Evolutionary conservation across 2,797 vertebrate genomes (phyloP), one percentile per base, ranked within the genome.

Genomic region (Gorsachius magnificus): DNA sequence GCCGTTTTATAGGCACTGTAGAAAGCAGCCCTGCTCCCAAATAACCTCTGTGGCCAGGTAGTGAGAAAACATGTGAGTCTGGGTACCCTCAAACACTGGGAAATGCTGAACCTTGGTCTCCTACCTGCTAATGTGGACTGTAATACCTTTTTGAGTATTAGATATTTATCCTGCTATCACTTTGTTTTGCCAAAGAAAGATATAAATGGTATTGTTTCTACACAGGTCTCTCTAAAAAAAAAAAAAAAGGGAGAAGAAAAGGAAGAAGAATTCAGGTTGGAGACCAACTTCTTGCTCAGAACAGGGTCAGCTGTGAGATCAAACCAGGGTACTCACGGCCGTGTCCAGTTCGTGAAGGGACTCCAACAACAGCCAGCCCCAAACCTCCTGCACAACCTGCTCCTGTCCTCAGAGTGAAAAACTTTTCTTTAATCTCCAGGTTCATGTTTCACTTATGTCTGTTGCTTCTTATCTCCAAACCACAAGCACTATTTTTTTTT

Each of bases 1-100:
- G 18, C 25, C 35, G 17, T 41, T 66, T 74, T 64, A 61, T 7
- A 57, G 26, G 14, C 36, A 36, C 24, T 22, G 31, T 43, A 36
- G 68, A 75, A 83, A 79, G 41, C 4, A 13, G 1, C n/a, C 24
- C 7, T 43, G 8, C 31, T 71, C 35, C 24, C 29, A 38, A 16
- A 43, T 13, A 64, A 22, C 19, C 20, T n/a, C 6, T 1, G 1
- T 46, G 22, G 6, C 2, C 6, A 20, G 31, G 6, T 58, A 9
- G 18, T 57, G 56, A 87, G 36, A 46, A 9, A 24, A 2, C 26
- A 17, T 14, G 11, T 46, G 60, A 26, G 16, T 38, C 3, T 63
- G 64, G 9, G 50, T 33, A 21, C n/a, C 20, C 31, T 50, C 28
- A 46, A 13, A 51, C 7, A 35, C 12, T 28, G 18, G 24, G 50